A percentile compares a stretch with the other conserved stretches of the same genome.
Conservation (phyloP, 2,888 invertebrate species). For the Patella caerulea region DNA sequence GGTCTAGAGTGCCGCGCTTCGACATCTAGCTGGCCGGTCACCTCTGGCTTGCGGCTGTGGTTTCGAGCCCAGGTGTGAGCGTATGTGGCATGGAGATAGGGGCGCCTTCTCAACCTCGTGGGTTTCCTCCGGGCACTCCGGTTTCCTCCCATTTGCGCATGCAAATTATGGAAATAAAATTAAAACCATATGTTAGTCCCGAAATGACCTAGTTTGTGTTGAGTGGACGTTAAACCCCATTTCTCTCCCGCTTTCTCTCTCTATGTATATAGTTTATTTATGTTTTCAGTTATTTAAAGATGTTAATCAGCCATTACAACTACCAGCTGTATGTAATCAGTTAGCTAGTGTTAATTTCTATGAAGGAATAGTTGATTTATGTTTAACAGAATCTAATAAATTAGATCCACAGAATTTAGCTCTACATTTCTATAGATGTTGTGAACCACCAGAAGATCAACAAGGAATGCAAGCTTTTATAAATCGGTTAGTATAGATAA, state of each 20-base stretch:
- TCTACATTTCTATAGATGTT: constrained; percentile 87
- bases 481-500: constrained; percentile 48
- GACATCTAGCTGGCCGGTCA: too few species aligned
- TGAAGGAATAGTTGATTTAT: constrained; percentile 89
- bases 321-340: constrained; percentile 87
- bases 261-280: not conserved
- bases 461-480: constrained; percentile 83
- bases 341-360: constrained; percentile 84
- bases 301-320: constrained; percentile 88
- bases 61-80: too few species aligned
- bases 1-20: too few species aligned
- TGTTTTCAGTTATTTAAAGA: constrained; percentile 81
- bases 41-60: too few species aligned
- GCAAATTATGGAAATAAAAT: too few species aligned
- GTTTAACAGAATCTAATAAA: constrained; percentile 86
- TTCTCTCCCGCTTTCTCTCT: not conserved
- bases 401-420: constrained; percentile 91
- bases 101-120: too few species aligned
- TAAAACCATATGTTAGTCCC: too few species aligned
- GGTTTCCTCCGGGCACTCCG: too few species aligned
- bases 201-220: too few species aligned
- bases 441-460: constrained; percentile 85
- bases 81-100: too few species aligned
- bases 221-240: not conserved
- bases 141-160: too few species aligned